Base-by-base conservation (phyloP, 2,113 vertebrate species). In the Pseudopodoces humilis region DNA sequence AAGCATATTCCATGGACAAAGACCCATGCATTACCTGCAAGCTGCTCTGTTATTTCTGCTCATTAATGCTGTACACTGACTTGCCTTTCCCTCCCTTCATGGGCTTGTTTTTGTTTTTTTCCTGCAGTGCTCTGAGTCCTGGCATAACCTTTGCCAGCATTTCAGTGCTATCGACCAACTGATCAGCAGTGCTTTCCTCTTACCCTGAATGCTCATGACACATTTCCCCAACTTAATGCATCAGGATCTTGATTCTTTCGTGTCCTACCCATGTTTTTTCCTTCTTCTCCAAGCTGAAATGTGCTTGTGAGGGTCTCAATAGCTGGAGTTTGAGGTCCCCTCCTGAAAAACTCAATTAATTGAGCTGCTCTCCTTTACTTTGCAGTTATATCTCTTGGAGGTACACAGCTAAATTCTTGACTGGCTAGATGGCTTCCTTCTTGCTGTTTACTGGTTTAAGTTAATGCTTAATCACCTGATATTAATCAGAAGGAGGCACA, bases 111-210 rank as follows among this genome's bases (percentile, higher is more conserved):
- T 46, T 46, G 15, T 59, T 56, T 22, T 12, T 8, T 10, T 6
- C n/a, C 52, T 56, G 28, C 44, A 56, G 58, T 0, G 0, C 31
- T 74, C 24, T 1, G 5, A 81, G 43, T 75, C 35, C 25, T 55
- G 80, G 63, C 33, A 5, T 68, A 62, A 71, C 67, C 58, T 41
- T 50, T 35, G 33, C 24, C 67, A 83, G 43, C 33, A 15, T 82
- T 92, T 79, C n/a, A 10, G 37, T 63, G 80, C 76, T 68, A 14
- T 83, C 0, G 1, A 52, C 63, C 9, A 13, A 22, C 43, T 83
- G 77, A 53, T 63, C 25, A 83, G 39, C 63, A 47, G 17, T 11
- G 35, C 60, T 55, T 70, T 62, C 64, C 22, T 60, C 55, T 60
- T 55, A 20, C 46, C 13, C 20, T 35, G n/a, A 28, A 6, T 59